Percentiles rank a stretch among this genome's conserved stretches.
phyloP scores from a whole-genome alignment of 2,797 vertebrate genomes.

The Bradypodion ventrale region DNA sequence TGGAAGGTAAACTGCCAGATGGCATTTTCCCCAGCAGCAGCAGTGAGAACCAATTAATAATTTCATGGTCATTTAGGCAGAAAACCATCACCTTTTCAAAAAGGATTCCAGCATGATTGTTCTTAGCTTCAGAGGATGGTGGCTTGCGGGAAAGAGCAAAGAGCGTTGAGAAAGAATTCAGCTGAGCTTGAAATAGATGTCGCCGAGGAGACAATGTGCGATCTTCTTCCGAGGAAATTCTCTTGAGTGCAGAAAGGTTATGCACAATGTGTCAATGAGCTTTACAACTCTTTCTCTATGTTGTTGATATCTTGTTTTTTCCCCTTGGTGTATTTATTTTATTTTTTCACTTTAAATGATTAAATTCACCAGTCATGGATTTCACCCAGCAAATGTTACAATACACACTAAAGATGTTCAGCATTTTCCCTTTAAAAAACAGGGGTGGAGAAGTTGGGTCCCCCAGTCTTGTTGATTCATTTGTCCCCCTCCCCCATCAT shows the following conservation, averaged over 20 bases:
- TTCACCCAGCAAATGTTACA: background rate
- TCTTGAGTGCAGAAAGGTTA: background rate
- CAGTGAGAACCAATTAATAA: slow-evolving; percentile 38
- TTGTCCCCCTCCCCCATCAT: background rate
- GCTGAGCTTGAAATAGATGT: background rate
- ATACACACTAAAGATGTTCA: background rate
- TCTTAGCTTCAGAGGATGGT: background rate
- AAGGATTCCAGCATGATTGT: background rate
- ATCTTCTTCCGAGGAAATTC: background rate
- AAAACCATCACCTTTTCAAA: background rate
- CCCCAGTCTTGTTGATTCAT: background rate
- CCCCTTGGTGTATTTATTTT: background rate
- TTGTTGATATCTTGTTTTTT: background rate
- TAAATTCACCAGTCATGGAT: background rate
- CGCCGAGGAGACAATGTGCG: accelerated
- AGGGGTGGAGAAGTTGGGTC: background rate
- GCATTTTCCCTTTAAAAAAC: background rate
- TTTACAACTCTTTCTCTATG: accelerated
- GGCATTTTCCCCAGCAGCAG: slow-evolving; percentile 1
- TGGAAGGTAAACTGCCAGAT: background rate
- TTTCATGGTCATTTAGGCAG: slow-evolving; percentile 13
- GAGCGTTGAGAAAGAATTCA: background rate
- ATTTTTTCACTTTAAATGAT: background rate
- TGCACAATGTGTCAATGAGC: background rate
- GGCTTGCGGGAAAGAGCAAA: background rate